A percentile compares a stretch with the other conserved stretches of the same genome.
Evolutionary conservation across 2,113 vertebrate genomes (phyloP).

Genomic region (Girardinichthys multiradiatus): DNA sequence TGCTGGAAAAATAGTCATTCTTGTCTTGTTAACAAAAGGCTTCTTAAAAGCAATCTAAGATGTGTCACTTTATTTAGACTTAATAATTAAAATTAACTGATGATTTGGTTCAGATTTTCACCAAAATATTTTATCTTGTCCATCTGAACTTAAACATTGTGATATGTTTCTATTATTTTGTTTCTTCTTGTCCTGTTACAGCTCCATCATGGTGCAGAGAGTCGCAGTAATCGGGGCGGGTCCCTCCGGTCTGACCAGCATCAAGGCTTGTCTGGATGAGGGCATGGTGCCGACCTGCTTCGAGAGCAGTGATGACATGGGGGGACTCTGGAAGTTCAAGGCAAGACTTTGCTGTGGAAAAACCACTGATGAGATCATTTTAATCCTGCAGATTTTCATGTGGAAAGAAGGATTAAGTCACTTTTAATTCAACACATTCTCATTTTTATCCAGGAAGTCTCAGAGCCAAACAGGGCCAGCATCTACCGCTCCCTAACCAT

Average conservation of each 20-base stretch:
- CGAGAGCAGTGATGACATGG: conserved; percentile 85
- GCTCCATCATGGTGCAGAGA: conserved; percentile 61
- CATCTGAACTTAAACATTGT: not conserved
- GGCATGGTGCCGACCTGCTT: conserved; percentile 88
- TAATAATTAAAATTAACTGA: not conserved
- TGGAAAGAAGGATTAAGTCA: too few relatives aligned
- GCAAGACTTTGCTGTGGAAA: conserved; percentile 45
- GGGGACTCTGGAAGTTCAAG: conserved; percentile 87
- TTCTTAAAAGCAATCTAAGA: not conserved
- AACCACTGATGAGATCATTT: not conserved
- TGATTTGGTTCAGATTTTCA: too few relatives aligned
- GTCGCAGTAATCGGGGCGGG: conserved; percentile 88
- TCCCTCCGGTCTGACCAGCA: conserved; percentile 78
- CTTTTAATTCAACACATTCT: not conserved
- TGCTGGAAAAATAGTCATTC: not conserved
- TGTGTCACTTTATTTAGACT: not conserved
- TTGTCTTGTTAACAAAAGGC: not conserved
- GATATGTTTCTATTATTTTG: not conserved
- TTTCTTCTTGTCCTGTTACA: not conserved
- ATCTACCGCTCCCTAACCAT: conserved; percentile 87
- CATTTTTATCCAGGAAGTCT: conserved; percentile 63
- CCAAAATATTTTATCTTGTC: not conserved
- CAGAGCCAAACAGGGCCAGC: conserved; percentile 65
- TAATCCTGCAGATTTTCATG: too few relatives aligned
- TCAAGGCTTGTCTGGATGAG: conserved; percentile 89